Base-by-base conservation (phyloP, 2,888 invertebrate species). In the Harpagoxenus sublaevis region DNA sequence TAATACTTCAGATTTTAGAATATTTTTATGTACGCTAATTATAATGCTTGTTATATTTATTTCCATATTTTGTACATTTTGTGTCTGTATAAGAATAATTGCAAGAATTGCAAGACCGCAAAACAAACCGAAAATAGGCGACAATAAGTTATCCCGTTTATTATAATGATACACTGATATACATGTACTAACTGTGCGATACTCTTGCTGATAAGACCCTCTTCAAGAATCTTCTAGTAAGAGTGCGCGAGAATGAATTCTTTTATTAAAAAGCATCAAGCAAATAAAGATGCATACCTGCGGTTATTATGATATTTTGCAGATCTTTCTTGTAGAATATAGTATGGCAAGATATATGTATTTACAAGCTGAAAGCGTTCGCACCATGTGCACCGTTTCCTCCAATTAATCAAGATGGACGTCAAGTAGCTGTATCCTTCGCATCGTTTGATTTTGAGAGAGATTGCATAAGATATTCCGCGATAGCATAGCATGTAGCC, bases 391-490 rank as follows among this genome's bases (percentile, higher is more conserved):
- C 9, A 6, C 8, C 23, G 9, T 31, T 39, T 55, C 9, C 18
- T 74, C 1, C 45, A 31, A 74, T 74, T 74, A 51, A 39, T 53
- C 60, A 62, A 71, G 75, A 39, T 39, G 81, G 84, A 71, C 73
- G 90, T 92, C 91, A 92, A 93, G 92, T 92, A 91, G 86, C 87
- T 28, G 31, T 18, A 42, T 77, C 18, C 18, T 12, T 28, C 51
- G 87, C 81, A 57, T 48, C 63, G 63, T 81, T 82, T 83, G 82
- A 84, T 89, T 84, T 86, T 70, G 15, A 65, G 83, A 84, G 66
- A 83, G 85, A 84, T 86, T 75, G 62, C 15, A 28, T 63, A 79
- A 86, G 84, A 75, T 65, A 57, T 70, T n/a, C 65, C 83, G 62
- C 42, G 85, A 68, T 12, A 84, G 75, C 74, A 81, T 82, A 84